Conservation (phyloP, 92 coral and sea anemone species). For the Paragorgia papillata region DNA sequence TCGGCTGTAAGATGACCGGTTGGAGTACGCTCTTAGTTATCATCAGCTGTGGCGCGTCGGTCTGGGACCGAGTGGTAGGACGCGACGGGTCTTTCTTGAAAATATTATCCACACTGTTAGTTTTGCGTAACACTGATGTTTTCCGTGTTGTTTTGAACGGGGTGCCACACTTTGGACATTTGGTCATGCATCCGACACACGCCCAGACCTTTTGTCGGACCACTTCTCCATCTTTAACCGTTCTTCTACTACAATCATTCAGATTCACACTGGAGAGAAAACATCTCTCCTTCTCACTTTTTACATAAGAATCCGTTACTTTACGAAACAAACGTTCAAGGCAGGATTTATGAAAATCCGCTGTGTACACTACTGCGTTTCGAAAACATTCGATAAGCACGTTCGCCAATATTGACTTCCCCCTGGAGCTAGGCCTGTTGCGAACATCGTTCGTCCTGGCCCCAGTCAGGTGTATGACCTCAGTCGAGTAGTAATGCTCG, state of each 20-base stretch:
- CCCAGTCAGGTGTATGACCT: constrained; percentile 75
- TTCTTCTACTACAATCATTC: constrained; percentile 8
- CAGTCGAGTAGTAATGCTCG: constrained; percentile 91
- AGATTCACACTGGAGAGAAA: constrained; percentile 56
- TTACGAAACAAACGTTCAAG: constrained; percentile 80
- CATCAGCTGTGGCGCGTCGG: constrained; percentile 40
- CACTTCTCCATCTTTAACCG: constrained; percentile 23
- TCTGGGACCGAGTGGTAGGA: constrained; percentile 41
- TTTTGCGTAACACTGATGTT: constrained; percentile 71
- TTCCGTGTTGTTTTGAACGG: constrained; percentile 34
- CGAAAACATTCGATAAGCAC: constrained; percentile 77
- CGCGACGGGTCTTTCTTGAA: constrained; percentile 71
- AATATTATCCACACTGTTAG: constrained; percentile 86
- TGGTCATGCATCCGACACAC: constrained; percentile 32
- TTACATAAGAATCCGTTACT: constrained; percentile 68
- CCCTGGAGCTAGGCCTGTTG: constrained; percentile 52
- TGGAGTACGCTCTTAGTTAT: constrained; percentile 70
- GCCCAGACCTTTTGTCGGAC: constrained; percentile 32
- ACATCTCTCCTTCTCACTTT: constrained; percentile 62
- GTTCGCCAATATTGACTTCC: constrained; percentile 65
- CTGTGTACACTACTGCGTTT: constrained; percentile 87
- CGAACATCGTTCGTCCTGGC: constrained; percentile 49
- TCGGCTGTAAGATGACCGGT: constrained; percentile 67
- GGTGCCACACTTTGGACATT: constrained; percentile 87
- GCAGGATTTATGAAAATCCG: constrained; percentile 92